A percentile compares a stretch with the other conserved stretches of the same genome.
These are phyloP conservation scores for Raja brachyura DNA, from an alignment of 2,113 vertebrate species.

Conservation along the genomic window DNA sequence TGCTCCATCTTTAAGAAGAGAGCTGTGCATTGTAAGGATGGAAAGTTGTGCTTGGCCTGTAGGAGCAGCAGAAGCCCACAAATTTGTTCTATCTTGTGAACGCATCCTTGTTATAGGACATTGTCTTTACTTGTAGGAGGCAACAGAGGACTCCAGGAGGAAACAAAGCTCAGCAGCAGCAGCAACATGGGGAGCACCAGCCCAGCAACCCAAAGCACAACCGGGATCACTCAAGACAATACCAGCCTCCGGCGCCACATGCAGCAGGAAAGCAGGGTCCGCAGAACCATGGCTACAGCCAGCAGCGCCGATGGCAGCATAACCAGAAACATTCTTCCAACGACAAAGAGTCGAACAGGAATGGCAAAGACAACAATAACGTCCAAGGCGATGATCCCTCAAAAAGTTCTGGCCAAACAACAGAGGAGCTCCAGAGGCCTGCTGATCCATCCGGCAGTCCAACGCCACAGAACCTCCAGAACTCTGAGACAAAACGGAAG, in stretches of 20 bases:
- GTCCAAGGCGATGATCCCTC: slow-evolving; percentile 60
- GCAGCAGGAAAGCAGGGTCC: slow-evolving; percentile 67
- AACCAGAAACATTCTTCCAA: slow-evolving; percentile 67
- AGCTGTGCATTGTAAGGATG: background rate
- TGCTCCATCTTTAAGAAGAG: background rate
- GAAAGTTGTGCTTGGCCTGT: background rate
- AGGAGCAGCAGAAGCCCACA: background rate
- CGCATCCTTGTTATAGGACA: slow-evolving; percentile 44
- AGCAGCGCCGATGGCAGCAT: slow-evolving; percentile 90
- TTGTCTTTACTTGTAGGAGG: slow-evolving; percentile 63
- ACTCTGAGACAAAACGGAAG: slow-evolving; percentile 54
- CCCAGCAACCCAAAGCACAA: slow-evolving; percentile 67
- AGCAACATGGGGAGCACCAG: slow-evolving; percentile 54
- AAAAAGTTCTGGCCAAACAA: slow-evolving; percentile 44
- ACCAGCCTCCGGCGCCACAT: slow-evolving; percentile 68
- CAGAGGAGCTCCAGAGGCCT: slow-evolving; percentile 50
- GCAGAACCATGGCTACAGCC: slow-evolving; percentile 82
- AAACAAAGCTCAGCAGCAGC: slow-evolving; percentile 64
- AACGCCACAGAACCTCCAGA: slow-evolving; percentile 46
- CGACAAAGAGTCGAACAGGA: slow-evolving; percentile 61
- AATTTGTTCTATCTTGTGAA: background rate
- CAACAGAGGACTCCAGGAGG: slow-evolving; percentile 74
- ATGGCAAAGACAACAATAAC: slow-evolving; percentile 78
- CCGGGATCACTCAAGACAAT: slow-evolving; percentile 72
- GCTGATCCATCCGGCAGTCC: slow-evolving; percentile 51